These are phyloP conservation scores for Scaptomyza caliginosa DNA, from an alignment of 2,888 invertebrate species.

Conservation along the genomic window DNA sequence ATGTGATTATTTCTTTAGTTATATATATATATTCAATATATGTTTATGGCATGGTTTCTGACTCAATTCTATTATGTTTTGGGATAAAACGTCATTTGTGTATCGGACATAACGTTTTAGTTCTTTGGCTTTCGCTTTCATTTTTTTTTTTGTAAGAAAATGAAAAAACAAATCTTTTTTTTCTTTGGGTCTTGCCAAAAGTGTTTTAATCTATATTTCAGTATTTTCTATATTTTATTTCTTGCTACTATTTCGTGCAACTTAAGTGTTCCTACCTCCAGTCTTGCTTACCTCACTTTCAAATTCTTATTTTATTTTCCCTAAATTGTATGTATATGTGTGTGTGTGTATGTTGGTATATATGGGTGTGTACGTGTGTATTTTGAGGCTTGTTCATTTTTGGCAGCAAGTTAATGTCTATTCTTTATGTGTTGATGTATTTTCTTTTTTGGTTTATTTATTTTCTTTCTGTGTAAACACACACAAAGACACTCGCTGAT, in stretches of 20 bases:
- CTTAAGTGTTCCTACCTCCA: slow-evolving; percentile 28
- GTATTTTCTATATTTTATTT: slow-evolving; percentile 4
- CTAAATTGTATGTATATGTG: slow-evolving; percentile 30
- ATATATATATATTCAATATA: slow-evolving; percentile 4
- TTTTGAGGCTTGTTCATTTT: slow-evolving; percentile 43
- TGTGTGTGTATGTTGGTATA: slow-evolving; percentile 8
- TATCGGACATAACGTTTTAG: too few species aligned
- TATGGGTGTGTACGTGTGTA: slow-evolving; percentile 10
- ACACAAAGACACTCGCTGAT: slow-evolving; percentile 17
- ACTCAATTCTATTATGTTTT: slow-evolving; percentile 5
- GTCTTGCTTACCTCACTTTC: slow-evolving; percentile 32
- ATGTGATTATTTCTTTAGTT: slow-evolving; percentile 7
- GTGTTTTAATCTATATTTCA: slow-evolving; percentile 16
- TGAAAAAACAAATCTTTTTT: not conserved
- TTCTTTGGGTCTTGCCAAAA: slow-evolving; percentile 1
- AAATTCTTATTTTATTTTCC: slow-evolving; percentile 23
- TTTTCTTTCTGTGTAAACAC: slow-evolving; percentile 24
- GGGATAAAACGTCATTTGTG: too few species aligned
- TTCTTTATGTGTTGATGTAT: slow-evolving; percentile 19
- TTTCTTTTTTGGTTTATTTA: too few species aligned
- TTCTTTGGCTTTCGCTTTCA: too few species aligned
- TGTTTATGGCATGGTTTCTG: slow-evolving; percentile 35
- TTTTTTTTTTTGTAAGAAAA: too few species aligned
- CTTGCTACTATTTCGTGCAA: slow-evolving; percentile 18
- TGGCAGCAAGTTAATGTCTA: slow-evolving; percentile 51